phyloP scores from a whole-genome alignment of 2,888 invertebrate species.

The Ochlodes sylvanus region DNA sequence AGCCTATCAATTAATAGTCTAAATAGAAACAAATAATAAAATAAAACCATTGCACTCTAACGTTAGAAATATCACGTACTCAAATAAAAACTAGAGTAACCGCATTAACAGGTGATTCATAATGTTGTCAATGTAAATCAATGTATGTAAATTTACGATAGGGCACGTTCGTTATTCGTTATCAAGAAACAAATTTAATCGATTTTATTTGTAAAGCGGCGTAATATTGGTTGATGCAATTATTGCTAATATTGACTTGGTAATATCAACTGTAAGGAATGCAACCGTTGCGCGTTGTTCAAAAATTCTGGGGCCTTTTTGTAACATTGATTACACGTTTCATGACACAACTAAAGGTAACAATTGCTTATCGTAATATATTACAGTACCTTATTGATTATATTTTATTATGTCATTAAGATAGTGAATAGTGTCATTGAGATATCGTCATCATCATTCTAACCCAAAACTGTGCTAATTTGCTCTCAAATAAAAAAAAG shows the following conservation, averaged over 20 bases:
- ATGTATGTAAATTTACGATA: constrained; percentile 47
- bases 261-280: constrained; percentile 31
- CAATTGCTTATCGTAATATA: constrained; percentile 28
- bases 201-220: constrained; percentile 40
- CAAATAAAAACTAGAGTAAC: constrained; percentile 30
- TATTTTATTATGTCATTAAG: constrained; percentile 25
- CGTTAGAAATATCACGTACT: constrained; percentile 13
- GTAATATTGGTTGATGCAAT: constrained; percentile 40
- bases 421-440: constrained; percentile 5
- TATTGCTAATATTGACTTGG: constrained; percentile 40
- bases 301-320: constrained; percentile 35
- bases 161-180: constrained; percentile 53
- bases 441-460: neutral
- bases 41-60: neutral
- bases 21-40: too few relatives aligned
- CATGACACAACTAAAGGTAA: constrained; percentile 34
- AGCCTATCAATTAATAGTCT: too few relatives aligned
- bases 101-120: constrained; percentile 54
- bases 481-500: neutral
- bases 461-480: neutral
- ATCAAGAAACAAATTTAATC: constrained; percentile 34
- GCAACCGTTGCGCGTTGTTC: constrained; percentile 28
- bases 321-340: constrained; percentile 36
- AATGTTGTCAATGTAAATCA: constrained; percentile 48
- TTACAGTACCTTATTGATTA: constrained; percentile 18